Percentiles rank a stretch among this genome's conserved stretches.
Evolutionary conservation across 2,888 invertebrate species (phyloP).

Genomic region (Platerodrilus igneus): DNA sequence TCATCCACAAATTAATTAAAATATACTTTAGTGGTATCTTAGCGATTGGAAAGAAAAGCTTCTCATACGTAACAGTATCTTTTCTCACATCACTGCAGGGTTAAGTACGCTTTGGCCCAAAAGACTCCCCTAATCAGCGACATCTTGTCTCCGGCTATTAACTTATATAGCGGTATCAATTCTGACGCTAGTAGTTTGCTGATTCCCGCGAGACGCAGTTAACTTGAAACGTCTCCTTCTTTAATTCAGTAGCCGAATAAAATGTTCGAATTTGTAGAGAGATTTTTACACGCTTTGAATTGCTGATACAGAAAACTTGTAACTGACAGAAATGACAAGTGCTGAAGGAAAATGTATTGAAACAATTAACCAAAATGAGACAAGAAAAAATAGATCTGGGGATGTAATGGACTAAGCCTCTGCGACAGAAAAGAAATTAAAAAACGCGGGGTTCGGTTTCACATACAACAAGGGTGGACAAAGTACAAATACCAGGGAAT

Average conservation of each 20-base stretch:
- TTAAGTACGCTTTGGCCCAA: conserved; percentile 26
- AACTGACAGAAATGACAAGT: conserved; percentile 30
- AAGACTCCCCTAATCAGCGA: conserved; percentile 44
- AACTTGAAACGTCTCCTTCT: conserved; percentile 29
- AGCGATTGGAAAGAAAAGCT: no score
- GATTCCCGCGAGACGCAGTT: conserved; percentile 32
- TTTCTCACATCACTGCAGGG: conserved; percentile 24
- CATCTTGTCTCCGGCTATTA: conserved; percentile 49
- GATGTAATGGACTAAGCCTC: conserved; percentile 37
- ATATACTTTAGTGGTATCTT: no score
- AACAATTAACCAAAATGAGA: conserved; percentile 44
- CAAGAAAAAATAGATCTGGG: conserved; percentile 41
- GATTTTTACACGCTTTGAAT: conserved; percentile 7
- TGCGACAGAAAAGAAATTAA: conserved; percentile 42
- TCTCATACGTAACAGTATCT: conserved; percentile 23
- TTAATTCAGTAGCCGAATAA: conserved; percentile 25
- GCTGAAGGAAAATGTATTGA: conserved; percentile 40
- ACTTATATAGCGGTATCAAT: conserved; percentile 50
- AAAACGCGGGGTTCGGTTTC: conserved; percentile 33
- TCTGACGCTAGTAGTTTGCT: conserved; percentile 36
- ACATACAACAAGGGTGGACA: conserved; percentile 25
- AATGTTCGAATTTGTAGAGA: conserved; percentile 18
- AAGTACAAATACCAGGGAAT: conserved; percentile 21
- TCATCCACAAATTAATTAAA: background rate
- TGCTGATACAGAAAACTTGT: conserved; percentile 7